Base-by-base conservation (phyloP, 1,140 invertebrate species). In the Anastatus disparis region DNA sequence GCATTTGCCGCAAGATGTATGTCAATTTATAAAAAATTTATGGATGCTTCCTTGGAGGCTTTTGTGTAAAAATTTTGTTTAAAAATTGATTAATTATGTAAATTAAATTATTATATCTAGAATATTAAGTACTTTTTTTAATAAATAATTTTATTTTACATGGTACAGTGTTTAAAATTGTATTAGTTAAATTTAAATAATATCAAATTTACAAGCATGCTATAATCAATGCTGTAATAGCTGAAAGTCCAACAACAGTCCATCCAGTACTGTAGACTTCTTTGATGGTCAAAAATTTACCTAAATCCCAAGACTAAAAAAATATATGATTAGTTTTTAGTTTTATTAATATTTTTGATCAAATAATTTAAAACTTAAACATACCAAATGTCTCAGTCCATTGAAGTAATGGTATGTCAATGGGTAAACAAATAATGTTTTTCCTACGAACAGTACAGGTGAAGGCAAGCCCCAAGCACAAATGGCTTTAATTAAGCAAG, bases 1-100 rank as follows among this genome's bases (percentile, higher is more conserved):
- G 96, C 96, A 17, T 99, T 99, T 89, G 92, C 97, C 64, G 96
- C 95, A 4, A 93, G 94, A 75, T 98, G 98, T 84, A 99, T 99
- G 97, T 89, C 91, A 24, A 91, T 97, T 74, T 98, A 98, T 84
- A 95, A 95, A 76, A 90, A 91, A 76, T 95, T 93, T 82, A 88
- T 95, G 71, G 92, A 93, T 78, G 90, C 91, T 75, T 89, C 88
- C 35, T 81, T 91, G 69, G 89, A 79, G 27, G 79, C 70, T 52
- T 85, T 85, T 71, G 59, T 74, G 38, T 77, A 65, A 74, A 62
- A 58, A 29, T 56, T 59, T 0, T 48, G 2, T 26, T 64, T 26
- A 13, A 38, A 15, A 55, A 31, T 12, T 38, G 46, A 55, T 62
- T 24, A 40, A 61, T 52, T 61, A 44, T 55, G 27, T 42, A 27